Conservation (phyloP, 2,888 invertebrate species). For the Thymelicus sylvestris region DNA sequence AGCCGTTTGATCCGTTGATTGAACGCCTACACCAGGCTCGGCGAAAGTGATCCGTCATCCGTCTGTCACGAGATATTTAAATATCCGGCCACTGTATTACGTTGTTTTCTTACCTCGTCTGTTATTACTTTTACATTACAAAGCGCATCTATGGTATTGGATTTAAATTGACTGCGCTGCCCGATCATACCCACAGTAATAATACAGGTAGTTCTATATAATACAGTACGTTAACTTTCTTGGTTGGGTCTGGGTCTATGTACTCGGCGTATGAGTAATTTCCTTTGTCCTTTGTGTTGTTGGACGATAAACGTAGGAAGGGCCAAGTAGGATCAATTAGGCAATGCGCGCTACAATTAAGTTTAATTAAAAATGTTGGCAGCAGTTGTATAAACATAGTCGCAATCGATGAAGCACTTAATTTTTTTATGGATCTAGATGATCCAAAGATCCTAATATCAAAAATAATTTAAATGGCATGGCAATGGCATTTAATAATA, state of each 20-base stretch:
- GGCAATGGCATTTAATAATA: slow-evolving; percentile 12
- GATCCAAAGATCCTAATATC: no score
- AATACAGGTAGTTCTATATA: slow-evolving; percentile 3
- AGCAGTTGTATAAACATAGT: neutral
- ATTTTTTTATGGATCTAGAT: neutral
- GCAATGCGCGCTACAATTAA: slow-evolving; percentile 34
- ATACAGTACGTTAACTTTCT: slow-evolving; percentile 12
- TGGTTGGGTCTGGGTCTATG: neutral
- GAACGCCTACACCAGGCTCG: slow-evolving; percentile 56
- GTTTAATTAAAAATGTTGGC: slow-evolving; percentile 25
- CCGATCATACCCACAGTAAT: slow-evolving; percentile 4
- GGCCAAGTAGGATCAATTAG: slow-evolving; percentile 3
- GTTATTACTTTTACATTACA: slow-evolving; percentile 37
- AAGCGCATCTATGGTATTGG: slow-evolving; percentile 28
- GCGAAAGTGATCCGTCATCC: slow-evolving; percentile 68
- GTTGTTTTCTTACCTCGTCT: slow-evolving; percentile 44
- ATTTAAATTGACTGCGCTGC: slow-evolving; percentile 30
- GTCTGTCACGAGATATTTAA: slow-evolving; percentile 59
- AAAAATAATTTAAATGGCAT: neutral
- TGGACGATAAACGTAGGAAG: neutral
- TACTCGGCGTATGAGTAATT: slow-evolving; percentile 6
- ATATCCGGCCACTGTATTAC: slow-evolving; percentile 62
- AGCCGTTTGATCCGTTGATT: slow-evolving; percentile 60
- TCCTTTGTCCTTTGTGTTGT: slow-evolving; percentile 21
- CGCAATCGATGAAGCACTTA: slow-evolving; percentile 9